phyloP scores from a whole-genome alignment of 2,797 vertebrate species.

The Leucoraja ocellata region DNA sequence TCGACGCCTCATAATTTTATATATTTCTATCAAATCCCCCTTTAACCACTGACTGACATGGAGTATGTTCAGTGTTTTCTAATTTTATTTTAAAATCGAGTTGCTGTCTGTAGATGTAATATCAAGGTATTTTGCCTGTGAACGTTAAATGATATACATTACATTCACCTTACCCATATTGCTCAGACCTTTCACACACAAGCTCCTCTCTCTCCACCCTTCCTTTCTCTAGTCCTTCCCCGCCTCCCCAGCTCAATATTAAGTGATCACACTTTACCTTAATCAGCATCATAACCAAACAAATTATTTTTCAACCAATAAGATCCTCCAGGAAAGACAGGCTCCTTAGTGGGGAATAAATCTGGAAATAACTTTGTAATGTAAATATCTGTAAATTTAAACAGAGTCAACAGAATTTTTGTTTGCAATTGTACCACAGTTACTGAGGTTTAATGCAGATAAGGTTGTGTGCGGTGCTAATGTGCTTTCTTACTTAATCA shows the following conservation, averaged over 20 bases:
- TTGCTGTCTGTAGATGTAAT: neutral
- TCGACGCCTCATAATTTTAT: too few species aligned
- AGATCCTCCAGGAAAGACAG: neutral
- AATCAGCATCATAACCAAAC: neutral
- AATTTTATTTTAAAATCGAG: neutral
- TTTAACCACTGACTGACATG: neutral
- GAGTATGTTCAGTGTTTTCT: neutral
- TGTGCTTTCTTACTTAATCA: neutral
- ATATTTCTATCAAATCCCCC: too few species aligned
- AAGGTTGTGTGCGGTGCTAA: neutral
- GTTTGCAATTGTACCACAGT: neutral
- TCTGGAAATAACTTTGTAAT: neutral
- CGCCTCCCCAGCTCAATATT: too few species aligned
- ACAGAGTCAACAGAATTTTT: neutral
- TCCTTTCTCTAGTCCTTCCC: neutral
- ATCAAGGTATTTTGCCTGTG: neutral
- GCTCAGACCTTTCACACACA: neutral
- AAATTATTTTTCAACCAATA: neutral
- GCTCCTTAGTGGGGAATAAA: neutral
- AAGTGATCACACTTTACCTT: neutral
- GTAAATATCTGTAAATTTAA: neutral
- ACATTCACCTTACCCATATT: neutral
- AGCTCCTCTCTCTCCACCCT: neutral
- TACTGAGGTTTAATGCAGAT: neutral
- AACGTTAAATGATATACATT: too few species aligned